A percentile compares a stretch with the other conserved stretches of the same genome.
phyloP scores from a whole-genome alignment of 2,797 vertebrate species.

The Hydrophis major region DNA sequence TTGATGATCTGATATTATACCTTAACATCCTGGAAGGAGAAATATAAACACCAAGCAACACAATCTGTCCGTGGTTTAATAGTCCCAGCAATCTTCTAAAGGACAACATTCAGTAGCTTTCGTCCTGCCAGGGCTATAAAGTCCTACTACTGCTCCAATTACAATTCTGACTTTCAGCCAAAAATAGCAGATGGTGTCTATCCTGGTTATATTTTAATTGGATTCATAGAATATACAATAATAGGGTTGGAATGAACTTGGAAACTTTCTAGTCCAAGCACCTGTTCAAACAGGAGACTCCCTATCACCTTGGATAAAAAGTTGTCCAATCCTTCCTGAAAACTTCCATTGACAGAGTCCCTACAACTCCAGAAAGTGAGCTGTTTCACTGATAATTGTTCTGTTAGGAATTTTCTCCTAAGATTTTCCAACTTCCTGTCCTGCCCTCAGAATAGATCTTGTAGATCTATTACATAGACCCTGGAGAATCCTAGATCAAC shows the following conservation, averaged over 20 bases:
- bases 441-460: background rate
- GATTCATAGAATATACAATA: background rate
- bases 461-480: too few species aligned
- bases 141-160: conserved; percentile 27
- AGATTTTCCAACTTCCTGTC: background rate
- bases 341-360: background rate
- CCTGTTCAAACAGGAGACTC: background rate
- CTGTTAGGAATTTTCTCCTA: background rate
- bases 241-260: background rate
- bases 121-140: conserved; percentile 16
- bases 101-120: conserved; percentile 43
- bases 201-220: conserved; percentile 20
- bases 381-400: background rate
- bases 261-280: background rate
- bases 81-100: conserved; percentile 53
- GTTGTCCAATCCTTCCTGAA: background rate
- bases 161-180: background rate
- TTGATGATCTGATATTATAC: background rate
- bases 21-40: conserved; percentile 18
- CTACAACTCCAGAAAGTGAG: background rate
- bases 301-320: background rate
- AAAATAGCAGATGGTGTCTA: background rate
- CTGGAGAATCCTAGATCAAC: background rate
- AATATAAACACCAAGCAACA: background rate
- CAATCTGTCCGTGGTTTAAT: conserved; percentile 35